These are phyloP conservation scores for Lithophane leautieri DNA, from an alignment of 2,888 invertebrate species.

Conservation along the genomic window DNA sequence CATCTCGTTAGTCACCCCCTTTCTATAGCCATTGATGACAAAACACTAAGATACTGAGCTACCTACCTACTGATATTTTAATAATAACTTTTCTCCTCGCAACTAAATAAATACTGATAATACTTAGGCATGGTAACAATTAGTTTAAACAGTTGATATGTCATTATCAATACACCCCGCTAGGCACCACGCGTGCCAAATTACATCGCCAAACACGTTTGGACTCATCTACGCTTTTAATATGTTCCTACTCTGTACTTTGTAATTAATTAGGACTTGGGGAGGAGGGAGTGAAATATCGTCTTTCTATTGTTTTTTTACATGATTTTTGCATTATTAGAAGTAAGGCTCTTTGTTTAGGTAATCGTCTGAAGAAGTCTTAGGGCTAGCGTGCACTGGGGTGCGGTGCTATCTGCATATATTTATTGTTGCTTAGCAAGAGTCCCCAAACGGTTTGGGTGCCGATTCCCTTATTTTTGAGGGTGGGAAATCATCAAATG, in stretches of 20 bases:
- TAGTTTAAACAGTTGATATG: conserved; percentile 6
- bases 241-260: conserved; percentile 15
- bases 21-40: not conserved
- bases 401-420: not conserved
- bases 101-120: conserved; percentile 20
- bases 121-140: conserved; percentile 30
- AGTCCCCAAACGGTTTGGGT: too few relatives aligned
- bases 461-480: too few relatives aligned
- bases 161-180: conserved; percentile 22
- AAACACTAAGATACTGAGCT: not conserved
- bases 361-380: too few relatives aligned
- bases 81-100: not conserved
- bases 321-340: not conserved
- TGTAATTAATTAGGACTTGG: not conserved
- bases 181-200: conserved; percentile 23
- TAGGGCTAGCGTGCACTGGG: not conserved
- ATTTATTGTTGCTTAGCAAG: too few relatives aligned
- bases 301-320: not conserved
- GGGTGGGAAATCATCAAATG: too few relatives aligned
- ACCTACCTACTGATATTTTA: not conserved
- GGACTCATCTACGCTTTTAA: not conserved
- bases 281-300: not conserved
- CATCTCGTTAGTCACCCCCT: not conserved
- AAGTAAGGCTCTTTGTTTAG: too few relatives aligned
- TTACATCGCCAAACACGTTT: conserved; percentile 28